Conservation (phyloP, 2,888 invertebrate species). For the Lamproptera curius region DNA sequence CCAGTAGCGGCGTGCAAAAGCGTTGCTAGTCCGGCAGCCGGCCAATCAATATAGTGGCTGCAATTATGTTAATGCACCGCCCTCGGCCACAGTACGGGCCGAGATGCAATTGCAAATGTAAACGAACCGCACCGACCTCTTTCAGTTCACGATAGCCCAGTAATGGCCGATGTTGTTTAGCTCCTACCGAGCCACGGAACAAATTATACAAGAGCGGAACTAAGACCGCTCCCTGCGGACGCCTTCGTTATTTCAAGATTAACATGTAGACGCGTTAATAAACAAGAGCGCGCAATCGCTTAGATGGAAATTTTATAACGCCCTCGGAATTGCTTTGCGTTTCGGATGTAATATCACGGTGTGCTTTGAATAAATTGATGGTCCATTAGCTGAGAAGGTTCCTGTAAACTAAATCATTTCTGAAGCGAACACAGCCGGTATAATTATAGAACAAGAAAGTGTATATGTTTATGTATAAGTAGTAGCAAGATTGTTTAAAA, state of each 20-base stretch:
- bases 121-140: constrained; percentile 50
- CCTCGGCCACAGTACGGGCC: constrained; percentile 47
- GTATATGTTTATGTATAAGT: not conserved
- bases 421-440: too few species aligned
- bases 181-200: constrained; percentile 28
- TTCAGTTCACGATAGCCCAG: constrained; percentile 45
- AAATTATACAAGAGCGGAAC: constrained; percentile 28
- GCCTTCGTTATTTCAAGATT: constrained; percentile 17
- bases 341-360: too few species aligned
- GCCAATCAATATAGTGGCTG: constrained; percentile 70
- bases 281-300: constrained; percentile 6
- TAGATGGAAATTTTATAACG: not conserved
- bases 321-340: not conserved
- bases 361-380: not conserved
- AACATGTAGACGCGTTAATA: constrained; percentile 18
- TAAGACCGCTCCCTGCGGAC: constrained; percentile 10
- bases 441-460: too few species aligned
- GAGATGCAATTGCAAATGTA: constrained; percentile 64
- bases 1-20: constrained; percentile 37
- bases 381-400: not conserved
- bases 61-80: constrained; percentile 74
- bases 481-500: not conserved
- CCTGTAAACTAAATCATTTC: too few species aligned
- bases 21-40: constrained; percentile 39
- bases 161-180: constrained; percentile 37